These are phyloP conservation scores for Thripadectes ignobilis DNA, from an alignment of 2,797 vertebrate genomes.

Conservation along the genomic window DNA sequence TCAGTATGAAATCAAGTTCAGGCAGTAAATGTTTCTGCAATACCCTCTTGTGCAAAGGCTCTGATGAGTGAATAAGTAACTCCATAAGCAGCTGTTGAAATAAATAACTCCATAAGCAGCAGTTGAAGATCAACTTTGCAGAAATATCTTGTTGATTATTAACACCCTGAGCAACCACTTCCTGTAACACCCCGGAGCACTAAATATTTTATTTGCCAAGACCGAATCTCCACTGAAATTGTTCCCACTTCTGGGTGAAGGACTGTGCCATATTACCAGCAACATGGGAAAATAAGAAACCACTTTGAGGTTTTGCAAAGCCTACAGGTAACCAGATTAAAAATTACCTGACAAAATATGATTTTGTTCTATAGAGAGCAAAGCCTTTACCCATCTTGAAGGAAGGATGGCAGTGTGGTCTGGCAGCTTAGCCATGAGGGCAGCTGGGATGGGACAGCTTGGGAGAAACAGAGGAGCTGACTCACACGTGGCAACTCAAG, in stretches of 20 bases:
- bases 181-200: not conserved
- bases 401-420: not conserved
- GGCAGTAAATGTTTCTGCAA: not conserved
- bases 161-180: not conserved
- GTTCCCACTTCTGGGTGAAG: not conserved
- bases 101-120: not conserved
- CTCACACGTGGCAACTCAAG: accelerated
- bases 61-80: not conserved
- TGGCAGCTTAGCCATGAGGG: not conserved
- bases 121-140: not conserved
- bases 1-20: not conserved
- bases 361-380: not conserved
- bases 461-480: not conserved
- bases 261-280: not conserved
- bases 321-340: not conserved
- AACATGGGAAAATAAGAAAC: not conserved
- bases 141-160: not conserved
- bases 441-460: not conserved
- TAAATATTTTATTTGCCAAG: not conserved
- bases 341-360: not conserved
- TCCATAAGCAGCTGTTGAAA: not conserved
- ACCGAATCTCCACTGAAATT: not conserved
- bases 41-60: not conserved
- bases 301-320: not conserved
- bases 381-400: not conserved